phyloP scores from a whole-genome alignment of 2,113 vertebrate species.

The Hyaena hyaena region DNA sequence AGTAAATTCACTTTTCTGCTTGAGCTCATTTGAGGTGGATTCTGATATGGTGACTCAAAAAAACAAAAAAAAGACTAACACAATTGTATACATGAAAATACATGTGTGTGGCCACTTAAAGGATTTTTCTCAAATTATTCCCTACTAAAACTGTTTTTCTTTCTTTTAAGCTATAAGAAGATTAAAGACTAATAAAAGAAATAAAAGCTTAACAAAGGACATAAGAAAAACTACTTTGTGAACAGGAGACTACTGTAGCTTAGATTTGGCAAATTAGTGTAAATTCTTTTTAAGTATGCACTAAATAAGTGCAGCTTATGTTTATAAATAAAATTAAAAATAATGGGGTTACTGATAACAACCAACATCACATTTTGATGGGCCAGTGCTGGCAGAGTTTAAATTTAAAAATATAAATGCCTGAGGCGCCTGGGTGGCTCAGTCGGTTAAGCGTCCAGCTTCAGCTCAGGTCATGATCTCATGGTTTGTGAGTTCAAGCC shows the following conservation, averaged over 20 bases:
- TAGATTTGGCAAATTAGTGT: conserved; percentile 11
- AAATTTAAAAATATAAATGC: background rate
- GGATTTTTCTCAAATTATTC: conserved; percentile 9
- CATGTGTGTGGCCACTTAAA: background rate
- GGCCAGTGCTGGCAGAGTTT: background rate
- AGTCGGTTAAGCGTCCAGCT: too few relatives aligned
- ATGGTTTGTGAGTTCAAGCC: too few relatives aligned
- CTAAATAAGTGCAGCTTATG: background rate
- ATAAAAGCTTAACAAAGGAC: background rate
- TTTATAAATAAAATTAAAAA: background rate
- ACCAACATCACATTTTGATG: background rate
- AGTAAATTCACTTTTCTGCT: background rate
- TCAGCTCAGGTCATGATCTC: too few relatives aligned
- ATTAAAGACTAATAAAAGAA: conserved; percentile 34
- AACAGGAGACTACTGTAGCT: background rate
- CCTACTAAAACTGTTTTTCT: background rate
- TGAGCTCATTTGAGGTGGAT: background rate
- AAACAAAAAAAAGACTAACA: background rate
- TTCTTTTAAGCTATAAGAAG: background rate
- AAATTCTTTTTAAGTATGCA: background rate
- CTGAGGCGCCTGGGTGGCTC: too few relatives aligned
- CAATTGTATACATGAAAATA: background rate
- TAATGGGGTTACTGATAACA: background rate
- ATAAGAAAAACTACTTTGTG: conserved; percentile 10
- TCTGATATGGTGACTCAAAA: background rate